A percentile compares a stretch with the other conserved stretches of the same genome.
Evolutionary conservation across 2,113 vertebrate species (phyloP).

Genomic region (Baryphthengus martii): DNA sequence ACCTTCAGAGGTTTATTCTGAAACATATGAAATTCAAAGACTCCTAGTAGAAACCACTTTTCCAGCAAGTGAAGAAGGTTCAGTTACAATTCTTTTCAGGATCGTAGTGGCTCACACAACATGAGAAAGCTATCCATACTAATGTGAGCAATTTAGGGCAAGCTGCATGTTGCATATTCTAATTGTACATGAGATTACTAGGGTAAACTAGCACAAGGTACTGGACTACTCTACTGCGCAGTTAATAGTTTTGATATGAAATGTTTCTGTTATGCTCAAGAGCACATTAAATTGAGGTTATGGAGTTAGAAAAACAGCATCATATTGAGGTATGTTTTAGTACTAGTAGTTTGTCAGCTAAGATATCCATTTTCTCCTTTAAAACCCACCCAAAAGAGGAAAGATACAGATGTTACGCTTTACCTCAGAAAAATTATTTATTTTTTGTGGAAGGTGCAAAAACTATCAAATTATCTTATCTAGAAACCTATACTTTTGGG

Average conservation of each 20-base stretch:
- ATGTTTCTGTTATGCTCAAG: background rate
- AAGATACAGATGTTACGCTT: background rate
- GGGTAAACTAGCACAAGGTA: background rate
- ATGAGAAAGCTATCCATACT: background rate
- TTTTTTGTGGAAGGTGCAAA: background rate
- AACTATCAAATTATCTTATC: background rate
- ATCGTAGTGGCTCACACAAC: background rate
- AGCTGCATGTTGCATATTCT: background rate
- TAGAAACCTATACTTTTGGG: background rate
- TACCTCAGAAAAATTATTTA: background rate
- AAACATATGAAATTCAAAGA: background rate
- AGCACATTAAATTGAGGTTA: background rate
- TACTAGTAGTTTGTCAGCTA: background rate
- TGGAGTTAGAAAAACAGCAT: background rate
- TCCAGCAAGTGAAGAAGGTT: background rate
- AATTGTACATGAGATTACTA: background rate
- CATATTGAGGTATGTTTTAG: background rate
- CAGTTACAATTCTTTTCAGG: background rate
- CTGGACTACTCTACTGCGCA: background rate
- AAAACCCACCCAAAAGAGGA: background rate
- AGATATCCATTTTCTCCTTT: background rate
- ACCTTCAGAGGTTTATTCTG: background rate
- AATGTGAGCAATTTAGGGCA: background rate
- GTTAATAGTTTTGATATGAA: background rate
- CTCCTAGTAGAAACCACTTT: background rate